Conservation (phyloP, 2,888 invertebrate genomes). For the Napeogenes sylphis region DNA sequence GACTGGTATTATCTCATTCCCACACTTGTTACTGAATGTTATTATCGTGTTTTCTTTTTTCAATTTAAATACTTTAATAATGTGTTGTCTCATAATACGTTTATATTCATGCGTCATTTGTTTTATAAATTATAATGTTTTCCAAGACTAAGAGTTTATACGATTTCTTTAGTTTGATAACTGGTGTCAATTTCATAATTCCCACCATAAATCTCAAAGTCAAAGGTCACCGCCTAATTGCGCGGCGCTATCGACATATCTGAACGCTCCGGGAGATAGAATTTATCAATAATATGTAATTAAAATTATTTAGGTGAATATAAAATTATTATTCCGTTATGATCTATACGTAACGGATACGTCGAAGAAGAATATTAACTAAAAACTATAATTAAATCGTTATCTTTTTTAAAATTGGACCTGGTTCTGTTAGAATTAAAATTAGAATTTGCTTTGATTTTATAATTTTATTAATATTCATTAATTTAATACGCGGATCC, state of each 20-base stretch:
- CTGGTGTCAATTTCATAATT: conserved; percentile 58
- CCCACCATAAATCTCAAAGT: conserved; percentile 72
- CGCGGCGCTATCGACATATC: conserved; percentile 69
- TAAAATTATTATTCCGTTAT: conserved; percentile 28
- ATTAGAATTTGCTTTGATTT: neutral
- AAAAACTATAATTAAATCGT: neutral
- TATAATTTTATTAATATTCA: neutral
- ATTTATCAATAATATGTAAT: conserved; percentile 77
- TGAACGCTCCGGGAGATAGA: conserved; percentile 64
- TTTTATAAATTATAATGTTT: neutral
- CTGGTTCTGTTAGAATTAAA: neutral
- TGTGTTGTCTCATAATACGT: neutral
- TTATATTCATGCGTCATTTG: neutral
- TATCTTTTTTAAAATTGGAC: neutral
- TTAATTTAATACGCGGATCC: conserved; percentile 11
- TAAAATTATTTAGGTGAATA: conserved; percentile 72
- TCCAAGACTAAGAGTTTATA: neutral
- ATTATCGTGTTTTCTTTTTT: conserved; percentile 19
- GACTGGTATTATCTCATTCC: conserved; percentile 25
- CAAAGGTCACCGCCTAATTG: conserved; percentile 74
- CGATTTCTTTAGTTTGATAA: conserved; percentile 26
- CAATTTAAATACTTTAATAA: conserved; percentile 17
- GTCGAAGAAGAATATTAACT: neutral
- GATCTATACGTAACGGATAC: conserved; percentile 1
- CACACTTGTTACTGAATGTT: conserved; percentile 21